Evolutionary conservation across 2,888 invertebrate genomes (phyloP), one percentile per base, ranked within the genome.

Genomic region (Epistrophe grossulariae): DNA sequence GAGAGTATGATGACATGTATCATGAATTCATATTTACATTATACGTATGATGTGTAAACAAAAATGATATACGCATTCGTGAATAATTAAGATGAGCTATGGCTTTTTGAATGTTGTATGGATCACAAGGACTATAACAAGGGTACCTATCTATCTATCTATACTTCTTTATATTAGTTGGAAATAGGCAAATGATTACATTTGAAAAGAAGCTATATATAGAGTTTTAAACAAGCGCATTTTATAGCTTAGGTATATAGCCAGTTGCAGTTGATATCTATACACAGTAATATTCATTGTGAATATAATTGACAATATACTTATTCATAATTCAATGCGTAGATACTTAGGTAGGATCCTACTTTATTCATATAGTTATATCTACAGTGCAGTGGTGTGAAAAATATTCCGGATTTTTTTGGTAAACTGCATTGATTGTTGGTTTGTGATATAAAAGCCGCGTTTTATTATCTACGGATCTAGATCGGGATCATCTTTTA

Each of bases 51-150:
- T 72, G 52, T 38, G 71, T 78, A 87, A 87, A 87, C 83, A 87
- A 74, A 66, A 64, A 79, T 87, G 83, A 82, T 87, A 81, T 85
- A 87, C 52, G 83, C 82, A 83, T 79, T 87, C 82, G 66, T 83
- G 78, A 82, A 83, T 82, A 87, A 87, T 87, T 82, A 79, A 79
- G 83, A 87, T 76, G 83, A 87, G 79, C 82, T 68, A 60, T 59
- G 70, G 60, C 52, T 71, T 73, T 85, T 78, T 35, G 57, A 59
- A 78, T 40, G 28, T 50, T 35, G 64, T n/a, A 52, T 68, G 17
- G 11, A 57, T 38, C 38, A 50, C 28, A 31, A 38, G 15, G 62
- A 74, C 13, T 59, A 28, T 5, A n/a, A 40, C 3, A 43, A 19
- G 13, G 13, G 11, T 10, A 1, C 4, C n/a, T 7, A n/a, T n/a